A percentile compares a stretch with the other conserved stretches of the same genome.
These are phyloP conservation scores for Calosoma granatense DNA, from an alignment of 1,140 invertebrate species.

Conservation along the genomic window DNA sequence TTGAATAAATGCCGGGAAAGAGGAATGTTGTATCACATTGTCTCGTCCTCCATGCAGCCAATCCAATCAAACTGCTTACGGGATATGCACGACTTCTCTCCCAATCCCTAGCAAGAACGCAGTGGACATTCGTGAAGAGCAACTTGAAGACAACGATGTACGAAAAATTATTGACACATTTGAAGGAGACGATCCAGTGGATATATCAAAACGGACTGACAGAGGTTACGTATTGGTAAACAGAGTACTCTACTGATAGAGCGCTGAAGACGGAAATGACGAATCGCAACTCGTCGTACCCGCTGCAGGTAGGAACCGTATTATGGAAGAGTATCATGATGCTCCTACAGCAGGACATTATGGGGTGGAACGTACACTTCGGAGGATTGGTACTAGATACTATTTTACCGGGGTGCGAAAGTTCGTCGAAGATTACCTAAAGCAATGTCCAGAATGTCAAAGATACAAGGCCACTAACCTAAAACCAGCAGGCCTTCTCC, in stretches of 20 bases:
- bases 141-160: not conserved
- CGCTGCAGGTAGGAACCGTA: slow-evolving; percentile 1
- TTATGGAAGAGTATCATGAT: slow-evolving; percentile 21
- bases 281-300: not conserved
- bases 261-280: not conserved
- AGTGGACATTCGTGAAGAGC: not conserved
- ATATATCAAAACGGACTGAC: not conserved
- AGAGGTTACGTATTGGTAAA: not conserved
- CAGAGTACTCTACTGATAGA: not conserved
- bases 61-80: slow-evolving; percentile 32
- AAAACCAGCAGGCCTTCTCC: slow-evolving; percentile 21
- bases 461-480: slow-evolving; percentile 18
- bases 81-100: not conserved
- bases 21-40: slow-evolving; percentile 23
- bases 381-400: not conserved
- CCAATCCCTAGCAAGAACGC: not conserved
- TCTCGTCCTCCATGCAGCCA: slow-evolving; percentile 17
- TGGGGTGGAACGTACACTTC: not conserved
- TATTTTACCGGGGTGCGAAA: not conserved
- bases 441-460: slow-evolving; percentile 20
- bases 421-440: slow-evolving; percentile 8
- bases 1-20: slow-evolving; percentile 24
- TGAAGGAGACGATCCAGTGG: not conserved
- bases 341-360: slow-evolving; percentile 1
- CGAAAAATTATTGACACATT: not conserved